Evolutionary conservation across 2,888 invertebrate genomes (phyloP).

Genomic region (Limenitis camilla): DNA sequence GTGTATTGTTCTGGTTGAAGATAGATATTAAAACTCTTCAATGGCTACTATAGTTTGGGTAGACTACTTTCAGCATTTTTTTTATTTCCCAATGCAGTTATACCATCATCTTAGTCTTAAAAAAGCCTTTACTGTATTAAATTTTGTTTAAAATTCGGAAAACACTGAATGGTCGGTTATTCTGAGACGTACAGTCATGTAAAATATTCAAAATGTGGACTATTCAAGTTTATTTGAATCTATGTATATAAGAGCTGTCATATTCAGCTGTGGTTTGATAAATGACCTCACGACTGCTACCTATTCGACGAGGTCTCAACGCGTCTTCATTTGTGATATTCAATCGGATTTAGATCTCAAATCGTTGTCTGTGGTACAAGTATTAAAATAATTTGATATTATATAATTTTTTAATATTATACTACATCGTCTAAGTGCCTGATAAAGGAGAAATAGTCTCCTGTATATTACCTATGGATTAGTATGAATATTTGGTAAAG

Average conservation of each 20-base stretch:
- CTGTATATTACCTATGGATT: too few species aligned
- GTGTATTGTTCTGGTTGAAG: too few species aligned
- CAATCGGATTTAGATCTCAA: conserved; percentile 50
- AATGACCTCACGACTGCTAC: conserved; percentile 50
- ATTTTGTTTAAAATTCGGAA: not conserved
- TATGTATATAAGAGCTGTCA: conserved; percentile 28
- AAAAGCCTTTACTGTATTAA: not conserved
- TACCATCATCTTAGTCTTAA: too few species aligned
- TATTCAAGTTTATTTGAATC: conserved; percentile 19
- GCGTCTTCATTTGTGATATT: conserved; percentile 64
- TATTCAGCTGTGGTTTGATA: conserved; percentile 45
- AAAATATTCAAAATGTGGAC: not conserved
- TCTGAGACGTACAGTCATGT: not conserved
- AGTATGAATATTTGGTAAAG: too few species aligned
- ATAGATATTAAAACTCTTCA: too few species aligned
- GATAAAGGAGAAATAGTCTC: too few species aligned
- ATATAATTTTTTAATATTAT: not conserved
- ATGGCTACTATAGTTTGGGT: too few species aligned
- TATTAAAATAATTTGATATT: not conserved
- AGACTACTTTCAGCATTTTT: too few species aligned
- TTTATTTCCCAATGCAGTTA: too few species aligned
- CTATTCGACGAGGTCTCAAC: conserved; percentile 38
- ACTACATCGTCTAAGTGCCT: not conserved
- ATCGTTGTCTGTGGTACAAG: conserved; percentile 18
- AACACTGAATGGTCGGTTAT: not conserved